A percentile compares a stretch with the other conserved stretches of the same genome.
Evolutionary conservation across 2,888 invertebrate species (phyloP).

Genomic region (Pandemis cinnamomeana): DNA sequence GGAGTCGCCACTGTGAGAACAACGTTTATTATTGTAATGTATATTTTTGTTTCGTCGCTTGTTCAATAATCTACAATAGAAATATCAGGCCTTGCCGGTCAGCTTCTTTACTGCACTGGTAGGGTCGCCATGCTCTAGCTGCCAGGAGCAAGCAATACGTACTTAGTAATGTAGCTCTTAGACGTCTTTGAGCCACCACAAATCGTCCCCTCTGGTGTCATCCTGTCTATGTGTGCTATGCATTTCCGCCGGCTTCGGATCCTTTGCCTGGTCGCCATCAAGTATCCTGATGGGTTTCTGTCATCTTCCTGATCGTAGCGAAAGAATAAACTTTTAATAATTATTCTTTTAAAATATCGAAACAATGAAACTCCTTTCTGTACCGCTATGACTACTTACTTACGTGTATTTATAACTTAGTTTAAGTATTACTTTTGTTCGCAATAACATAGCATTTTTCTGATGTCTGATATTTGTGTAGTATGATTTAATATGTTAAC

Average conservation of each 20-base stretch:
- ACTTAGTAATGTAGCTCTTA: not conserved
- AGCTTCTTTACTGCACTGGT: not conserved
- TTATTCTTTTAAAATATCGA: not conserved
- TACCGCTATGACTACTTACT: not conserved
- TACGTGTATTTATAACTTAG: too few species aligned
- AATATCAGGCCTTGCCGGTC: not conserved
- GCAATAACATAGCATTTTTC: too few species aligned
- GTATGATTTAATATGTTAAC: too few species aligned
- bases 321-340: too few species aligned
- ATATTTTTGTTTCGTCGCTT: too few species aligned
- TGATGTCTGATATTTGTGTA: too few species aligned
- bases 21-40: not conserved
- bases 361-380: not conserved
- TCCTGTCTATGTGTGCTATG: not conserved
- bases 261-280: not conserved
- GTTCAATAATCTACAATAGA: too few species aligned
- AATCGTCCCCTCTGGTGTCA: not conserved
- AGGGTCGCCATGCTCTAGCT: too few species aligned
- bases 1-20: slow-evolving; percentile 53
- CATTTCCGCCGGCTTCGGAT: not conserved
- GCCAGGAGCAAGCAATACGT: not conserved
- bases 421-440: too few species aligned
- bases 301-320: not conserved
- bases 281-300: not conserved
- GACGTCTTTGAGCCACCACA: not conserved